Conservation (phyloP, 2,888 invertebrate genomes). For the Ceriagrion tenellum region DNA sequence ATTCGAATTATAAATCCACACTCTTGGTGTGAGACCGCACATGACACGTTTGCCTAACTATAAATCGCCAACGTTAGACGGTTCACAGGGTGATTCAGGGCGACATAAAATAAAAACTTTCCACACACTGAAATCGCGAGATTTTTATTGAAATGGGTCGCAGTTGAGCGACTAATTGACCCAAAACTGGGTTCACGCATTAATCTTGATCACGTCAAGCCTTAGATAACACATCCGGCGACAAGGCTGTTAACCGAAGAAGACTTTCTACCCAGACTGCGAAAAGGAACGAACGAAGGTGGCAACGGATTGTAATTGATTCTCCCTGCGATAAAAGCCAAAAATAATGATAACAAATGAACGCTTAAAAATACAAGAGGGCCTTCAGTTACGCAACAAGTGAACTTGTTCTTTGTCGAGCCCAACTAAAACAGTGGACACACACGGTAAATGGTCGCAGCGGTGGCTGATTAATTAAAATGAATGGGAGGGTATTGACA, state of each 20-base stretch:
- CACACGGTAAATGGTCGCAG: neutral
- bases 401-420: neutral
- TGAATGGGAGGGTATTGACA: neutral
- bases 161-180: neutral
- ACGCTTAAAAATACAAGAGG: neutral
- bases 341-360: neutral
- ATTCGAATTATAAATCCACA: neutral
- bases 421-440: neutral
- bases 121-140: neutral
- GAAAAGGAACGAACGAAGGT: neutral
- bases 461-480: constrained; percentile 20
- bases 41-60: neutral
- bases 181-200: neutral
- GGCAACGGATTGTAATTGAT: neutral
- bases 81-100: too few species aligned
- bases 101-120: neutral
- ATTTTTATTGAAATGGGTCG: neutral
- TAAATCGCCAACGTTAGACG: neutral
- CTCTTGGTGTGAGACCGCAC: neutral
- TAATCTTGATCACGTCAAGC: neutral
- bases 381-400: neutral
- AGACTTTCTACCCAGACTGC: neutral
- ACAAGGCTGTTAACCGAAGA: neutral
- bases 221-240: neutral
- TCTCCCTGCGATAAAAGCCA: neutral